Evolutionary conservation across 2,888 invertebrate genomes (phyloP), one percentile per base, ranked within the genome.

Genomic region (Acanthacorydalis orientalis): DNA sequence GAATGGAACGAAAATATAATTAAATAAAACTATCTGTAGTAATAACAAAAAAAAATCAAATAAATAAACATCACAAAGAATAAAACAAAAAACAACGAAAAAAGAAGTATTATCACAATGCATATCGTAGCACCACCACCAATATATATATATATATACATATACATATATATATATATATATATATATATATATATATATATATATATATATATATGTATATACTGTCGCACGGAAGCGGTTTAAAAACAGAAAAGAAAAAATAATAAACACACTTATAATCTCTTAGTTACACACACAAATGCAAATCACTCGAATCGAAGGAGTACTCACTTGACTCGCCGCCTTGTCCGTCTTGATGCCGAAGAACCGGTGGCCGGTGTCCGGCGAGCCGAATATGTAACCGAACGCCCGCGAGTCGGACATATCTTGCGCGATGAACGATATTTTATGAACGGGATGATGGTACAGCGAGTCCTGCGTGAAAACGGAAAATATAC

Each of bases 271-370:
- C 38, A 15, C 7, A 7, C 7, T 7, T 38, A 11, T 35, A 2
- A 35, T 38, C 9, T 38, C 8, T 14, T 15, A 15, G 4, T 15
- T 32, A 35, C 23, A 38, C 31, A 46, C 37, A 32, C 16, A 16
- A 14, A 34, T 40, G 16, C 10, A 34, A 49, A 40, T 15, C 12
- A 34, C 32, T 34, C 12, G 15, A 40, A 4, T 46, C 38, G 9
- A 23, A 10, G 1, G 6, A 23, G 23, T 23, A 68, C 64, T 72
- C 67, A 83, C 88, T 79, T 86, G 92, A 72, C 83, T 90, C 60
- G 95, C 95, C 54, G 92, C 88, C 69, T 95, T 95, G 69, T 95
- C 96, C 57, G 96, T 97, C 76, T 98, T 98, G 61, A 98, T 96
- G 50, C 95, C 97, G 70, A 95, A 96, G 73, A 97, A 98, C 53